Base-by-base conservation (phyloP, 2,888 invertebrate genomes). In the Limnephilus auricula region DNA sequence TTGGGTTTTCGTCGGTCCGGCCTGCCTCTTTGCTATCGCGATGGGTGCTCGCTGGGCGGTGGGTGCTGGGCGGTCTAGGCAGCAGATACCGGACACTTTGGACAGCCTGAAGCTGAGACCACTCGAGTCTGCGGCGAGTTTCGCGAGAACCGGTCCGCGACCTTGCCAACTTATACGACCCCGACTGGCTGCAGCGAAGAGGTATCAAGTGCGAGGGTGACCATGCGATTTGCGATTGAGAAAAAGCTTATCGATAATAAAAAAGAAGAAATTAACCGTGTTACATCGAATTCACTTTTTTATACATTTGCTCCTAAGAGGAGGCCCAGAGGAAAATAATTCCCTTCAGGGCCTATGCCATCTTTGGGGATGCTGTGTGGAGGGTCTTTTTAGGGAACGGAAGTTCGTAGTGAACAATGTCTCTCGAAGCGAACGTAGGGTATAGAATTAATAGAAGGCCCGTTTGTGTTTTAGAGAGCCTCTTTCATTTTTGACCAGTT, bases 81-180 rank as follows among this genome's bases (percentile, higher is more conserved):
- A 1, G n/a, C n/a, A n/a, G n/a, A n/a, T n/a, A n/a, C 2, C 2
- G 65, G 25, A 6, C 65, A 50, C 50, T 50, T 15, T 13, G 50
- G 50, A 5, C 50, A n/a, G 65, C 65, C 1, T 25, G 65, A 25
- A 9, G 65, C 65, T n/a, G n/a, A n/a, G 65, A n/a, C 25, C 65
- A 65, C 25, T 65, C 65, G 1, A 2, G 65, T 65, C 65, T 18
- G 50, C 6, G 50, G 50, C 50, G 0, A 65, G 50, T 65, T 65
- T 65, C n/a, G 65, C 65, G 65, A 65, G 65, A 65, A 65, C 65
- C 65, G 65, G 65, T 65, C 65, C n/a, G 65, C 65, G 65, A 65
- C 65, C 65, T 65, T 65, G 65, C 65, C 65, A 65, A 65, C 65
- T 65, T 65, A 1, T 65, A 6, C 65, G 65, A 65, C 65, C 65